Evolutionary conservation across 2,113 vertebrate species (phyloP).

Genomic region (Ploceus nigricollis): DNA sequence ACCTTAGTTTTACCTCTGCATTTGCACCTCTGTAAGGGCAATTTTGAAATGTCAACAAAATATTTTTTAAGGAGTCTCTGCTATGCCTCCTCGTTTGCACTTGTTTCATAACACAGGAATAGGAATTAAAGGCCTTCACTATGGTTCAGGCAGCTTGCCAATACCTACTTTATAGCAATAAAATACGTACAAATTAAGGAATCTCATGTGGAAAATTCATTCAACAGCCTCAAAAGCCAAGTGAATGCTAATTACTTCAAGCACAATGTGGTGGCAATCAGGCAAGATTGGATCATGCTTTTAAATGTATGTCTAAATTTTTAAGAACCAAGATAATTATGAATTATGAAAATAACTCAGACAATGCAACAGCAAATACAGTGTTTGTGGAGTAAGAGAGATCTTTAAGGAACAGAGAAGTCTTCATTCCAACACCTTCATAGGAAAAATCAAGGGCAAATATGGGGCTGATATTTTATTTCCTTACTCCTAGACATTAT

Average conservation of each 20-base stretch:
- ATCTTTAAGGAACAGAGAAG: constrained; percentile 35
- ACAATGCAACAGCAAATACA: constrained; percentile 66
- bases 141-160: constrained; percentile 77
- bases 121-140: constrained; percentile 77
- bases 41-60: constrained; percentile 36
- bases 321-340: constrained; percentile 80
- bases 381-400: constrained; percentile 58
- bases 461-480: not conserved
- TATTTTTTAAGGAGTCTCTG: constrained; percentile 43
- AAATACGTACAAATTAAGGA: constrained; percentile 86
- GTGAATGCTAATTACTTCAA: constrained; percentile 86
- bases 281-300: constrained; percentile 84
- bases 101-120: constrained; percentile 72
- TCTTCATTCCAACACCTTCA: constrained; percentile 58
- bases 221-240: constrained; percentile 84
- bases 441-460: not conserved
- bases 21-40: constrained; percentile 29
- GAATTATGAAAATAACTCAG: constrained; percentile 80
- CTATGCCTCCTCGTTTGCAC: constrained; percentile 55
- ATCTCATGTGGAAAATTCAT: constrained; percentile 86
- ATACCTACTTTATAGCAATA: constrained; percentile 82
- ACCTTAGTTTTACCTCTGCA: constrained; percentile 44
- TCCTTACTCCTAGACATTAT: not conserved
- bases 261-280: constrained; percentile 83
- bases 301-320: constrained; percentile 80